Conservation (phyloP, 1,140 invertebrate species). For the Littorina saxatilis region DNA sequence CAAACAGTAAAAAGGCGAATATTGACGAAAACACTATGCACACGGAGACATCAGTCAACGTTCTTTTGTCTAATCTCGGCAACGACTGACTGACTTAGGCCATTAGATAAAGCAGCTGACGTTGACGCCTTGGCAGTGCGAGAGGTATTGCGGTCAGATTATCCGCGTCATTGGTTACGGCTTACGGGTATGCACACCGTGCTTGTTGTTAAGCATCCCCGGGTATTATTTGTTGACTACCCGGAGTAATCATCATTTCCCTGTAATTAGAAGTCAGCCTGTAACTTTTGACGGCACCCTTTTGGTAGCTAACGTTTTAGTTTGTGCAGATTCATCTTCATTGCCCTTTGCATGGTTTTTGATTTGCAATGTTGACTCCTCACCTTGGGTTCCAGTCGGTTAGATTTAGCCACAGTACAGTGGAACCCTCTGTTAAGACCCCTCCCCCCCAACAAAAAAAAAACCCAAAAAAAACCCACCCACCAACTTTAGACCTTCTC, state of each 20-base stretch:
- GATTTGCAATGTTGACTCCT: too few species aligned
- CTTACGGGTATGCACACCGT: neutral
- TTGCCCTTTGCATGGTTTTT: too few species aligned
- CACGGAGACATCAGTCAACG: neutral
- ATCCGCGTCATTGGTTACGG: slow-evolving; percentile 29
- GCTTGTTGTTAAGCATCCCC: neutral
- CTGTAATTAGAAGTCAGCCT: too few species aligned
- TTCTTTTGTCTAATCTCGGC: neutral
- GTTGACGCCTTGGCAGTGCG: neutral
- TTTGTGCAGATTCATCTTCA: too few species aligned
- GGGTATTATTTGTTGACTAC: neutral
- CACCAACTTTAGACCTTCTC: too few species aligned
- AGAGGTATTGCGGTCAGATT: neutral
- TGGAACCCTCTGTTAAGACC: too few species aligned
- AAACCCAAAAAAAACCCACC: too few species aligned
- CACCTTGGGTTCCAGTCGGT: too few species aligned
- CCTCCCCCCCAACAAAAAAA: too few species aligned
- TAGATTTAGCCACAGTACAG: too few species aligned
- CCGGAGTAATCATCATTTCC: neutral
- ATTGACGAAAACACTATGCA: neutral
- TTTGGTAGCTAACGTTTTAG: too few species aligned
- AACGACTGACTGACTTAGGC: neutral
- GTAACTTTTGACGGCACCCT: too few species aligned
- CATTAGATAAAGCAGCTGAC: neutral
- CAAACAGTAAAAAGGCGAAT: neutral